These are phyloP conservation scores for Cataglyphis hispanica DNA, from an alignment of 1,140 invertebrate species.

Conservation along the genomic window DNA sequence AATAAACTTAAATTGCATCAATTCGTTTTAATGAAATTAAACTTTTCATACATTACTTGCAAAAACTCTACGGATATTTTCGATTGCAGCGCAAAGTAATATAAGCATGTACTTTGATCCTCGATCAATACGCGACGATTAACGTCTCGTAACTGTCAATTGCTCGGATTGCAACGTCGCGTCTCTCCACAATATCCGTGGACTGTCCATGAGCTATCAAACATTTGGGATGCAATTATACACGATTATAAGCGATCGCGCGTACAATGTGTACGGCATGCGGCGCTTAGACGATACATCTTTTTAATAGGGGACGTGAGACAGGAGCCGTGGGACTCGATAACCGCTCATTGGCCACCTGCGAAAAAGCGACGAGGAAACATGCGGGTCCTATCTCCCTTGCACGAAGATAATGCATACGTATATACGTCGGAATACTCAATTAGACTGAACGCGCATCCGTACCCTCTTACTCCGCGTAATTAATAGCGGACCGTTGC, in stretches of 20 bases:
- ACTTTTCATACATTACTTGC: not conserved
- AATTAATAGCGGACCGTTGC: slow-evolving; percentile 69
- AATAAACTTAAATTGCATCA: not conserved
- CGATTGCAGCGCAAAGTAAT: slow-evolving; percentile 5
- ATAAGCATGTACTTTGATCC: slow-evolving; percentile 11
- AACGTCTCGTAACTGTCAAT: slow-evolving; percentile 29
- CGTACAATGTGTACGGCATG: not conserved
- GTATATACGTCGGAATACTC: slow-evolving; percentile 62
- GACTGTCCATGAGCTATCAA: too few species aligned
- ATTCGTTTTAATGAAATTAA: not conserved
- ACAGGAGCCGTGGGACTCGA: slow-evolving; percentile 35
- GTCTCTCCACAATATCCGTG: not conserved
- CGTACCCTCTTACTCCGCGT: slow-evolving; percentile 65
- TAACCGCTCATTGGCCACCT: slow-evolving; percentile 76
- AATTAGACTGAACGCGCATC: slow-evolving; percentile 61
- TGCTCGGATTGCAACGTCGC: not conserved
- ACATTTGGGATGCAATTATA: slow-evolving; percentile 10
- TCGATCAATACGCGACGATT: slow-evolving; percentile 8
- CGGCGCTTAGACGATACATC: not conserved
- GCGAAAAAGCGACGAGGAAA: slow-evolving; percentile 77
- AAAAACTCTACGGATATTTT: not conserved
- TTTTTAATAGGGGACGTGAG: slow-evolving; percentile 6
- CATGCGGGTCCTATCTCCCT: slow-evolving; percentile 81
- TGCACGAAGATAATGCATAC: slow-evolving; percentile 58
- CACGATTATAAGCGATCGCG: slow-evolving; percentile 17